Evolutionary conservation across 2,888 invertebrate species (phyloP).

Genomic region (Ectobius pallidus): DNA sequence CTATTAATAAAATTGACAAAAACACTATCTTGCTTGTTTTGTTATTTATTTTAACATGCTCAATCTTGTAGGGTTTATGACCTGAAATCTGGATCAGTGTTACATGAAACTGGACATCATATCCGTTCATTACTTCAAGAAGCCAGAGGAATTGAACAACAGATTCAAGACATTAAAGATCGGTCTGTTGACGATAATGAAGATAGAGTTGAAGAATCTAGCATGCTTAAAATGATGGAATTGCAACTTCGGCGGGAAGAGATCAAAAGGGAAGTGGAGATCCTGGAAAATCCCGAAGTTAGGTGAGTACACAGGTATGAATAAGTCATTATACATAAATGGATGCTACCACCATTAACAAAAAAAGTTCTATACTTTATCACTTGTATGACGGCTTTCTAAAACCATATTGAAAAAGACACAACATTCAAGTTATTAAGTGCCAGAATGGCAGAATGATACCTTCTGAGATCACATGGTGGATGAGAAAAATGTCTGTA

Average conservation of each 20-base stretch:
- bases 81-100: not conserved
- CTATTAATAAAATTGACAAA: no score
- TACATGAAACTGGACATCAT: not conserved
- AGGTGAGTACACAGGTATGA: no score
- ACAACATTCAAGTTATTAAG: no score
- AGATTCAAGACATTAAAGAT: not conserved
- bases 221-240: not conserved
- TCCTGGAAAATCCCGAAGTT: slow-evolving; percentile 4
- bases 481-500: no score
- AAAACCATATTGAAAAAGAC: not conserved
- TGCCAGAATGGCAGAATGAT: no score
- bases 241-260: not conserved
- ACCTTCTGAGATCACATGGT: no score
- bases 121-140: slow-evolving; percentile 9
- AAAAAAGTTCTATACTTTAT: no score
- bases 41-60: no score
- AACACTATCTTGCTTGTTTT: no score
- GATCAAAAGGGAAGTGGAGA: not conserved
- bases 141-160: slow-evolving; percentile 4
- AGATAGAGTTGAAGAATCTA: not conserved
- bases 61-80: slow-evolving; percentile 6
- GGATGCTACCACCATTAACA: no score
- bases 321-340: no score
- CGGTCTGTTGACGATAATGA: not conserved
- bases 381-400: no score